A percentile compares a stretch with the other conserved stretches of the same genome.
Conservation (phyloP, 1,140 invertebrate genomes). For the Formica selysi region DNA sequence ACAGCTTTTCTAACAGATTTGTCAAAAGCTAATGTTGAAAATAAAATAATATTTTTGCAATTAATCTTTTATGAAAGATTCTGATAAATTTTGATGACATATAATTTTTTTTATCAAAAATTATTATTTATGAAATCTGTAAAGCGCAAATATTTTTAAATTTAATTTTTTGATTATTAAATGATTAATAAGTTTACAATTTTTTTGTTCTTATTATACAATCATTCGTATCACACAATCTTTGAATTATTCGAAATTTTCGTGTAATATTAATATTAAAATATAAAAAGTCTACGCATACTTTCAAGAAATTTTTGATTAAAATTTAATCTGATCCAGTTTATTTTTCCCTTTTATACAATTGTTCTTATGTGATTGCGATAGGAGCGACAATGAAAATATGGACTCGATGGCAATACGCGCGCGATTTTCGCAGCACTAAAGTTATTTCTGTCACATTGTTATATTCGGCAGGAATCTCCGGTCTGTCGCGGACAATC, state of each 20-base stretch:
- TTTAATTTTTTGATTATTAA: too few relatives aligned
- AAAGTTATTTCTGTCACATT: slow-evolving; percentile 33
- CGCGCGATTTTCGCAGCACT: neutral
- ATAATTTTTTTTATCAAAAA: too few relatives aligned
- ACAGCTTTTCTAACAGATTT: neutral
- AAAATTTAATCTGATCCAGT: neutral
- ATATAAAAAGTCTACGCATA: neutral
- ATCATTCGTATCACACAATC: neutral
- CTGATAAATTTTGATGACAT: neutral
- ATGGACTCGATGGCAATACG: neutral
- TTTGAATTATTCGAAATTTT: neutral
- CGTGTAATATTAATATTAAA: neutral
- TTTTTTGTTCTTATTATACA: neutral
- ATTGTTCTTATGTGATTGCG: too few relatives aligned
- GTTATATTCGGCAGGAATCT: slow-evolving; percentile 33
- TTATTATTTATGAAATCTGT: too few relatives aligned
- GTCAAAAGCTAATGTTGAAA: neutral
- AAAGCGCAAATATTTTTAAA: too few relatives aligned
- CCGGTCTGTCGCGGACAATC: neutral
- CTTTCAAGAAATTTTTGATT: neutral
- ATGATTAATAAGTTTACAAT: too few relatives aligned
- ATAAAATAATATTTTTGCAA: neutral
- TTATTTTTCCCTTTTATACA: neutral
- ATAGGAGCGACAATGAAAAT: neutral
- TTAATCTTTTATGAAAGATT: too few relatives aligned